phyloP scores from a whole-genome alignment of 2,888 invertebrate genomes.

The Eupithecia tripunctaria region DNA sequence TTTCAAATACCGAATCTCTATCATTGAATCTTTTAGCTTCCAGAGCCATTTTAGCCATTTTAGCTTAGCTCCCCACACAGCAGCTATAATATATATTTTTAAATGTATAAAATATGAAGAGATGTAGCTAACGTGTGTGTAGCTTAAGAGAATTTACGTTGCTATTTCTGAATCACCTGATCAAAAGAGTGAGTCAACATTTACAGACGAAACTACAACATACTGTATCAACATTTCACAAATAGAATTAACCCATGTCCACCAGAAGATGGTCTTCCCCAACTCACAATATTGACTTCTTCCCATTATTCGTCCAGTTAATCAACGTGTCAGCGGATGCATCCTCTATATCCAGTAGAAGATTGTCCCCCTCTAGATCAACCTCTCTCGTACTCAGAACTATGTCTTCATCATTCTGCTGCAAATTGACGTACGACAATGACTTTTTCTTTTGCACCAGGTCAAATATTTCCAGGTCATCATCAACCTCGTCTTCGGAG shows the following conservation, averaged over 20 bases:
- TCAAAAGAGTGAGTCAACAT: background rate
- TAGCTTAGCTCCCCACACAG: no score
- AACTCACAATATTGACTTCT: conserved; percentile 74
- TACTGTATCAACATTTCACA: background rate
- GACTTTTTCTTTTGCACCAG: conserved; percentile 77
- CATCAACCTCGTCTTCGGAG: conserved; percentile 80
- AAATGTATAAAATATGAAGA: no score
- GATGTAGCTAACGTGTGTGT: no score
- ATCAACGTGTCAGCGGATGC: conserved; percentile 68
- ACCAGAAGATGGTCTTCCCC: conserved; percentile 18
- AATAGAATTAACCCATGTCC: background rate
- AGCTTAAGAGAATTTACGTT: background rate
- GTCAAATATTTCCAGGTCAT: conserved; percentile 80
- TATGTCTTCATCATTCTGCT: conserved; percentile 72
- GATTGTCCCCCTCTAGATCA: conserved; percentile 63
- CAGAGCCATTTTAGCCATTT: no score
- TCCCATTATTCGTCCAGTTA: conserved; percentile 74
- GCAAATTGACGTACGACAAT: conserved; percentile 75
- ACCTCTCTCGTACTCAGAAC: conserved; percentile 60
- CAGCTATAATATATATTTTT: no score
- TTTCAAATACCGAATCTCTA: background rate
- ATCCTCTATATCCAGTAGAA: conserved; percentile 77
- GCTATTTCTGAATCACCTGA: background rate
- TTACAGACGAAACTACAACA: background rate
- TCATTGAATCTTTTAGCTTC: background rate